phyloP scores from a whole-genome alignment of 2,797 vertebrate genomes.

The Nannoperca australis region DNA sequence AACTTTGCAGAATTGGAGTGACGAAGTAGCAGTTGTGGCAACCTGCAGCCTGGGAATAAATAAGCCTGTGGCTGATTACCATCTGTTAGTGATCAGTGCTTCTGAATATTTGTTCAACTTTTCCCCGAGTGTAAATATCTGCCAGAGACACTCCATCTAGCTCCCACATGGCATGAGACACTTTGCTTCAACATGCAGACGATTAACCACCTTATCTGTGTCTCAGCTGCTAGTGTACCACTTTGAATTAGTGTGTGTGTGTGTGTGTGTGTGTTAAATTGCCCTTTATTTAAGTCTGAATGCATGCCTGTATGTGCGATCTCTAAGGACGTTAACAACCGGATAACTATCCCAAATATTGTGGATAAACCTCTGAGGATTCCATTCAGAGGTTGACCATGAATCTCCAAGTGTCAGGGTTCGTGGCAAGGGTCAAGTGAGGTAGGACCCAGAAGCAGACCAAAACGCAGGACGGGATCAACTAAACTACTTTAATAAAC shows the following conservation, averaged over 20 bases:
- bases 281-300: constrained; percentile 27
- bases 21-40: constrained; percentile 61
- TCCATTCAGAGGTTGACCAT: constrained; percentile 29
- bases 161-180: constrained; percentile 58
- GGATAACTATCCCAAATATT: no score
- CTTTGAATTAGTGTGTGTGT: constrained; percentile 23
- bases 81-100: constrained; percentile 74
- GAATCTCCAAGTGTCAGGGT: constrained; percentile 39
- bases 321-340: neutral
- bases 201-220: constrained; percentile 44
- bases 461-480: no score
- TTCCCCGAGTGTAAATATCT: constrained; percentile 53
- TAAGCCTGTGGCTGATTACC: constrained; percentile 59
- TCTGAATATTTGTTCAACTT: constrained; percentile 71
- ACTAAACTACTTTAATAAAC: no score
- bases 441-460: no score
- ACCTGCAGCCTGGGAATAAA: constrained; percentile 59
- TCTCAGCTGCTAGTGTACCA: constrained; percentile 41
- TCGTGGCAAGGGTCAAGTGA: no score
- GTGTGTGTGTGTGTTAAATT: constrained; percentile 7
- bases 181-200: constrained; percentile 46
- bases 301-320: constrained; percentile 12
- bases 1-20: constrained; percentile 45
- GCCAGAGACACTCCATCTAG: constrained; percentile 69
- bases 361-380: constrained; percentile 23